Evolutionary conservation across 2,797 vertebrate species (phyloP), one percentile per base, ranked within the genome.

Genomic region (Enteromius viviparus): DNA sequence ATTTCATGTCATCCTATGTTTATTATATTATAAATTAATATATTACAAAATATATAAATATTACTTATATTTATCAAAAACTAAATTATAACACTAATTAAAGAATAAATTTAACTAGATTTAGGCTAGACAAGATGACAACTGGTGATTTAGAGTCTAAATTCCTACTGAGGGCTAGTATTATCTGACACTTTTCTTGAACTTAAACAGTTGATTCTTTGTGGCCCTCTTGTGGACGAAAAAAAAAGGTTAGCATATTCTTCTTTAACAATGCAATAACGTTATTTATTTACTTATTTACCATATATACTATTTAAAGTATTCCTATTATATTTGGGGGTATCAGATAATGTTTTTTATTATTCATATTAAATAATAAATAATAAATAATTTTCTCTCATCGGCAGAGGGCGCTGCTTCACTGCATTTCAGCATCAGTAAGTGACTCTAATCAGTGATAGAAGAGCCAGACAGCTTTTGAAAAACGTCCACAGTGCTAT

Each of bases 201-300:
- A 34, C 62, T 65, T 51, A 51, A 64, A 68, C 32, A n/a, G 11
- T 32, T 45, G 51, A 19, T 40, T 32, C 78, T 47, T 32, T n/a
- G 49, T 70, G 23, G 23, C 34, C 78, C 68, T 80, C 78, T 80
- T 71, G 29, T 60, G 78, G 68, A 45, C 65, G 45, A 58, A 45
- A 45, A 2, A 32, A 9, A 5, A 42, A 45, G 1, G 32, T 32
- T 15, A n/a, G 34, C 29, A 53, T 45, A 14, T 8, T 19, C 17
- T 53, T 53, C 29, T n/a, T 3, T 37, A 6, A 37, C 6, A 34
- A 14, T 7, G 29, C 26, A 9, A 9, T 32, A 32, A 1, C 70
- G 6, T 26, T 26, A 60, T 26, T 14, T 11, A 60, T 26, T 60
- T 29, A 7, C 4, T 62, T 64, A 64, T 32, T 32, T 64, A 64